Conservation (phyloP, 2,113 vertebrate genomes). For the Platichthys flesus region DNA sequence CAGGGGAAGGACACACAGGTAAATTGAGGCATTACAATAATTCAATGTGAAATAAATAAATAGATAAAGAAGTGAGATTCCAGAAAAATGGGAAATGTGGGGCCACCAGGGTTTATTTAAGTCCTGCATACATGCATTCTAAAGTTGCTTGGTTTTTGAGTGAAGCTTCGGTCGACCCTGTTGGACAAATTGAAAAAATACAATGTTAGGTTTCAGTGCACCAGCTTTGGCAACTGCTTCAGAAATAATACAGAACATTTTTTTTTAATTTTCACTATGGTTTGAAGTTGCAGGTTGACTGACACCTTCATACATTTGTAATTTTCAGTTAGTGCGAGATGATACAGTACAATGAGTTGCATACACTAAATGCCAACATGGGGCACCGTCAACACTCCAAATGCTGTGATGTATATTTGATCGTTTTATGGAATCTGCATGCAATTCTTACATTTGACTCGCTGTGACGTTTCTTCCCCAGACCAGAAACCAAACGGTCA, state of each 20-base stretch:
- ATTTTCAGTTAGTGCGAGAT: slow-evolving; percentile 3
- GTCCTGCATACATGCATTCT: too few species aligned
- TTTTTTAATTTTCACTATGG: background rate
- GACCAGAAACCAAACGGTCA: slow-evolving; percentile 34
- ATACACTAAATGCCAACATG: background rate
- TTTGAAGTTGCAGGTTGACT: background rate
- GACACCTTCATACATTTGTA: background rate
- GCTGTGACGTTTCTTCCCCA: background rate
- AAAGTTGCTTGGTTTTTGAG: too few species aligned
- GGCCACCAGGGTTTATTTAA: too few species aligned
- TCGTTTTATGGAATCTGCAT: slow-evolving; percentile 14
- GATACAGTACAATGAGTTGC: slow-evolving; percentile 5
- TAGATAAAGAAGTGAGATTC: background rate
- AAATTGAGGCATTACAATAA: background rate
- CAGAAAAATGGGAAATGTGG: background rate
- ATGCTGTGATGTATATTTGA: slow-evolving; percentile 8
- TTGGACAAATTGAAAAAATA: too few species aligned
- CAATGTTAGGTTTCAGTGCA: background rate
- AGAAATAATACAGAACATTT: too few species aligned
- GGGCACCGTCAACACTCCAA: background rate
- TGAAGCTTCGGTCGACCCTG: too few species aligned
- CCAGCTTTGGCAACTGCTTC: background rate
- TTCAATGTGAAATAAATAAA: background rate
- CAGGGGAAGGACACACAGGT: too few species aligned
- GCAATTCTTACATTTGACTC: background rate